Percentiles rank a stretch among this genome's conserved stretches.
phyloP scores from a whole-genome alignment of 2,113 vertebrate genomes.

The Muntiacus muntjak region DNA sequence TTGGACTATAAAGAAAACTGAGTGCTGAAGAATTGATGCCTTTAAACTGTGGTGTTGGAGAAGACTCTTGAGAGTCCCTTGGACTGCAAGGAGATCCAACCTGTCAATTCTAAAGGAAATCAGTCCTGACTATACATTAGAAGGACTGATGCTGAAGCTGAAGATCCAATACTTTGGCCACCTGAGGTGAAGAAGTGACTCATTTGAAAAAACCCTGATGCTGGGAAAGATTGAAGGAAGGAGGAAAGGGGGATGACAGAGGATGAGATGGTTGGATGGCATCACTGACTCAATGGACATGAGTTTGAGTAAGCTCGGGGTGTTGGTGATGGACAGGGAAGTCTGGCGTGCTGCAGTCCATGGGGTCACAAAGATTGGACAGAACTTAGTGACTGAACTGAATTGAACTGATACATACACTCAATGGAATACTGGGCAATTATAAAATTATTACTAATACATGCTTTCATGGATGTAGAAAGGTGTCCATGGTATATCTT shows the following conservation, averaged over 20 bases:
- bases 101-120: not conserved
- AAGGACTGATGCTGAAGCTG: not conserved
- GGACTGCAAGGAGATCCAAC: not conserved
- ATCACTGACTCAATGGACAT: not conserved
- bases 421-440: not conserved
- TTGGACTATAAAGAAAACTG: not conserved
- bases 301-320: not conserved
- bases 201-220: not conserved
- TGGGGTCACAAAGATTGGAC: not conserved
- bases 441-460: not conserved
- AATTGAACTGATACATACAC: not conserved
- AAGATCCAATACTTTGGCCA: not conserved
- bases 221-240: not conserved
- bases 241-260: not conserved
- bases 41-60: not conserved
- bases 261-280: not conserved
- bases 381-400: not conserved
- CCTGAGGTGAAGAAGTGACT: not conserved
- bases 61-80: not conserved
- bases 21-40: not conserved
- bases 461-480: not conserved
- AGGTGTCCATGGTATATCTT: not conserved
- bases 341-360: rapidly evolving
- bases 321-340: not conserved
- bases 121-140: not conserved